Evolutionary conservation across 2,113 vertebrate genomes (phyloP).

Genomic region (Chinchilla lanigera): DNA sequence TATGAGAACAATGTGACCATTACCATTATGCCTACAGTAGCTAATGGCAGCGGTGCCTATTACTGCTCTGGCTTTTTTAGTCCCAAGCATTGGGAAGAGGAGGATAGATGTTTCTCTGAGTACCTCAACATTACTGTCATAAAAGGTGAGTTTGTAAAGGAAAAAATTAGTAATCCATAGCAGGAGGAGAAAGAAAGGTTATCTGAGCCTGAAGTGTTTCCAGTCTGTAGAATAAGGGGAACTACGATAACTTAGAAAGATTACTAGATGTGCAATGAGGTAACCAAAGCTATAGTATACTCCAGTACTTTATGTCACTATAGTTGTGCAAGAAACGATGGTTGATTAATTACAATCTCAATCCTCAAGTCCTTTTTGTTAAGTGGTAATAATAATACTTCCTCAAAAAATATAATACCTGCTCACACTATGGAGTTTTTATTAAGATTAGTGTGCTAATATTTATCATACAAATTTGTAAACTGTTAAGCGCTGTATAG

Average conservation of each 20-base stretch:
- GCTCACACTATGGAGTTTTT: neutral
- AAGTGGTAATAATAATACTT: neutral
- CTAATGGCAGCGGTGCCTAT: slow-evolving; percentile 32
- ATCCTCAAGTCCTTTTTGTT: neutral
- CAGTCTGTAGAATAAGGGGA: neutral
- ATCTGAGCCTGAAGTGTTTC: neutral
- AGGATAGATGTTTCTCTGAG: neutral
- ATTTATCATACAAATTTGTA: neutral
- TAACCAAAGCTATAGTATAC: neutral
- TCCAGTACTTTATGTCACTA: neutral
- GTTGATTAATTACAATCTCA: neutral
- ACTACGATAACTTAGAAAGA: neutral
- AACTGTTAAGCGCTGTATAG: neutral
- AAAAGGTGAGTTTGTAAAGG: slow-evolving; percentile 55
- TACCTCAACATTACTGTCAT: slow-evolving; percentile 13
- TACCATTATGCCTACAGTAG: neutral
- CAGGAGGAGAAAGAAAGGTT: neutral
- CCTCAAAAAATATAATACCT: no score
- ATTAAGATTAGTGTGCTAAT: neutral
- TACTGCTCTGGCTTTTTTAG: neutral
- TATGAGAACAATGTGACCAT: slow-evolving; percentile 54
- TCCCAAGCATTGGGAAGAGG: neutral
- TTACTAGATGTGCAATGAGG: neutral
- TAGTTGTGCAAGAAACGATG: neutral
- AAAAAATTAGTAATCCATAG: neutral